A percentile compares a stretch with the other conserved stretches of the same genome.
phyloP scores from a whole-genome alignment of 2,797 vertebrate genomes.

The Scomberomorus guttatus region DNA sequence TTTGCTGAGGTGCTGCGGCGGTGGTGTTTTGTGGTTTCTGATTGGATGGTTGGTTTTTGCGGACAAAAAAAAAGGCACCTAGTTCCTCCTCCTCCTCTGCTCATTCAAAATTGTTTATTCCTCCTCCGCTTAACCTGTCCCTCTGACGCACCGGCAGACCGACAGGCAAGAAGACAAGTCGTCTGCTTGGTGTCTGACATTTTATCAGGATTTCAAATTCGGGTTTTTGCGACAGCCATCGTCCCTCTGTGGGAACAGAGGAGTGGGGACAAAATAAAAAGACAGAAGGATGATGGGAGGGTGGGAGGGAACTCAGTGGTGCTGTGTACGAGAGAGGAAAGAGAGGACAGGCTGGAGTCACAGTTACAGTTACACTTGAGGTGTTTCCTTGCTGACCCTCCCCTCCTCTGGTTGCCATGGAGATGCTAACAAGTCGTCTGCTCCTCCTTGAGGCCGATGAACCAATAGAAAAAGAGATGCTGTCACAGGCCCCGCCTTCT shows the following conservation, averaged over 20 bases:
- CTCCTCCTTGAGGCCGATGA: slow-evolving; percentile 51
- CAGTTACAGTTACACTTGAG: background rate
- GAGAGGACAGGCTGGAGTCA: background rate
- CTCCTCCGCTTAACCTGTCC: background rate
- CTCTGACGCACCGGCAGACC: background rate
- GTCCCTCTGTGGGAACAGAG: slow-evolving; percentile 32
- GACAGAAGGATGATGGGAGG: slow-evolving; percentile 20
- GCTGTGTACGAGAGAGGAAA: slow-evolving; percentile 36
- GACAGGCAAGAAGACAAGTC: slow-evolving; percentile 67
- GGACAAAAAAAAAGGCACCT: slow-evolving; percentile 85
- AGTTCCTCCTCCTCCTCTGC: slow-evolving; percentile 74
- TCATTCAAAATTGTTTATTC: slow-evolving; percentile 19
- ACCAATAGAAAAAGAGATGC: slow-evolving; percentile 48
- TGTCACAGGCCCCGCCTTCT: slow-evolving; percentile 38
- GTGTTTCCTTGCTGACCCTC: slow-evolving; percentile 32
- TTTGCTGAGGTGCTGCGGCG: slow-evolving; percentile 77
- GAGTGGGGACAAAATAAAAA: slow-evolving; percentile 37
- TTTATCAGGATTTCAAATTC: background rate
- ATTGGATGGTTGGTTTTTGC: slow-evolving; percentile 38
- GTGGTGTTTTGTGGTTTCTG: slow-evolving; percentile 61
- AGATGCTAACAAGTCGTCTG: slow-evolving; percentile 75
- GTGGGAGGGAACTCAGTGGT: slow-evolving; percentile 43
- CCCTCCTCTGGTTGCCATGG: slow-evolving; percentile 63
- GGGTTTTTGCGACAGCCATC: slow-evolving; percentile 14
- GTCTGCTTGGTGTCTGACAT: slow-evolving; percentile 52